Evolutionary conservation across 1,140 invertebrate species (phyloP).

Genomic region (honey bee (Apis mellifera)): DNA sequence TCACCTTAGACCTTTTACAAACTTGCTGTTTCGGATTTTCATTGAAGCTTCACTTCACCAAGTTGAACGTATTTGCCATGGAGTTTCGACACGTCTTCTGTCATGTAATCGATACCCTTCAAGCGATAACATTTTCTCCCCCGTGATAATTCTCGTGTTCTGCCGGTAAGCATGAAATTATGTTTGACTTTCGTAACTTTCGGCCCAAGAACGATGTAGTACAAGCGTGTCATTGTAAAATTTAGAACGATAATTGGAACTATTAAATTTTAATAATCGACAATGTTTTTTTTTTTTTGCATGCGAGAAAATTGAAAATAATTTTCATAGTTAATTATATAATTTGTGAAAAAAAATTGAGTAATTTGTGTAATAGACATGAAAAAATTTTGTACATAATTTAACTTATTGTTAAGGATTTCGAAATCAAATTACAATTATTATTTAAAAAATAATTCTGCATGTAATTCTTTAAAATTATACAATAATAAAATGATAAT

Average conservation of each 20-base stretch:
- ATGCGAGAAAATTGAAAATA: neutral
- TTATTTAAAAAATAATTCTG: too few species aligned
- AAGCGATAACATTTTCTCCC: neutral
- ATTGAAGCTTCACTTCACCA: neutral
- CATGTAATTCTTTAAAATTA: too few species aligned
- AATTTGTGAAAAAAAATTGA: neutral
- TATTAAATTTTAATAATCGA: neutral
- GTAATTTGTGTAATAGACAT: too few species aligned
- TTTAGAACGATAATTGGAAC: neutral
- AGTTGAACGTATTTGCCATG: neutral
- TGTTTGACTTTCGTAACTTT: too few species aligned
- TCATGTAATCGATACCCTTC: constrained; percentile 12
- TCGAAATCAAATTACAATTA: too few species aligned
- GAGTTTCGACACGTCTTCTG: constrained; percentile 9
- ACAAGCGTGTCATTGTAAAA: neutral
- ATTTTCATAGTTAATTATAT: neutral
- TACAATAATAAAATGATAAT: too few species aligned
- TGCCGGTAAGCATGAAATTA: neutral
- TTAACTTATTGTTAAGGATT: too few species aligned
- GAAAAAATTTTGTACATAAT: too few species aligned
- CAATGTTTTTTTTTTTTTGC: neutral
- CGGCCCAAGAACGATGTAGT: neutral
- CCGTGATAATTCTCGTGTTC: neutral
- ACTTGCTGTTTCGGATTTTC: neutral
- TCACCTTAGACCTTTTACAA: neutral